Evolutionary conservation across 2,888 invertebrate genomes (phyloP).

Genomic region (Latrodectus elegans): DNA sequence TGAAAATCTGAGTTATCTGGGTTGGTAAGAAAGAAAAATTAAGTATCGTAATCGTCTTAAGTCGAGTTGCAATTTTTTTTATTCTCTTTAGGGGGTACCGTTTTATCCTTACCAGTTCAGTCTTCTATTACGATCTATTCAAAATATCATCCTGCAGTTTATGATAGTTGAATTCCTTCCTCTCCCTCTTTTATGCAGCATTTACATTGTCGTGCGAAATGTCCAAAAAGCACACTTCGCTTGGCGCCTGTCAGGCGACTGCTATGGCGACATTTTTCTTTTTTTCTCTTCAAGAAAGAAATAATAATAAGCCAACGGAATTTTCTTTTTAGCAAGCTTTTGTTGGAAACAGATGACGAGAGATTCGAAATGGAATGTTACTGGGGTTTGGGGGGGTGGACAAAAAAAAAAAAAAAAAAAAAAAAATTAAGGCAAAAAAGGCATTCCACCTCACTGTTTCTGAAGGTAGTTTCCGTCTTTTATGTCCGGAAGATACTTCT

Average conservation of each 20-base stretch:
- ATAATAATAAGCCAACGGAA: conserved; percentile 1
- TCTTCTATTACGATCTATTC: not conserved
- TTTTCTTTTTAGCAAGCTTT: not conserved
- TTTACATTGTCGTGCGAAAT: conserved; percentile 3
- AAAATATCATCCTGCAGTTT: conserved; percentile 2
- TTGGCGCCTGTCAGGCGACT: not conserved
- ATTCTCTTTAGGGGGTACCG: not conserved
- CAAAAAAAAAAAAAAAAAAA: not conserved
- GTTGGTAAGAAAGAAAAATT: too few relatives aligned
- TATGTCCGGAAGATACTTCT: not conserved
- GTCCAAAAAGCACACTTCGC: not conserved
- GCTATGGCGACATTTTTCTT: not conserved
- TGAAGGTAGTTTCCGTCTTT: not conserved
- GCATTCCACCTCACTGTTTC: not conserved
- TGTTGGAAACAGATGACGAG: not conserved
- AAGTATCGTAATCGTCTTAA: too few relatives aligned
- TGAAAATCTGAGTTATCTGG: too few relatives aligned
- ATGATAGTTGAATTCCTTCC: not conserved
- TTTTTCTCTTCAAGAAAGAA: not conserved
- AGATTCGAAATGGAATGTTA: conserved; percentile 1
- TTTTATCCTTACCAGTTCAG: not conserved
- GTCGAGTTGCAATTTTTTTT: not conserved
- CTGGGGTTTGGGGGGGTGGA: not conserved
- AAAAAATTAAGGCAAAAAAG: not conserved
- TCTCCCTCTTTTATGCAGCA: conserved; percentile 8